Base-by-base conservation (phyloP, 2,797 vertebrate genomes). In the Zenarchopterus dispar region DNA sequence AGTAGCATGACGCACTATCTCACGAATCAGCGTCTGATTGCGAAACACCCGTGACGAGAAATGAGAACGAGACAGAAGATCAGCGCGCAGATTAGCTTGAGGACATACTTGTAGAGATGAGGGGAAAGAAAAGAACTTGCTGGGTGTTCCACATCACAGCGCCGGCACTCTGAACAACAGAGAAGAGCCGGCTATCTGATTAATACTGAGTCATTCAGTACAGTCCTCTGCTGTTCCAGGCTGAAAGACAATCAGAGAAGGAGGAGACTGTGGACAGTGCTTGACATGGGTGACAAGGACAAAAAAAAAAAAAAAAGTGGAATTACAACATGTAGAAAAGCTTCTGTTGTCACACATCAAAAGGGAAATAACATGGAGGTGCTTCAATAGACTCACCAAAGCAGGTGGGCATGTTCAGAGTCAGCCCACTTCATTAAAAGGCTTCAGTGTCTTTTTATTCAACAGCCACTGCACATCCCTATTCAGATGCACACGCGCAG, bases 391-490 rank as follows among this genome's bases (percentile, higher is more conserved):
- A 90, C 75, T 88, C 88, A 84, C 89, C 86, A 92, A 90, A 90
- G 90, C 90, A 93, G 90, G 91, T 91, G 89, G 86, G 88, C 86
- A 88, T 89, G 91, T 90, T 89, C 89, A 45, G 86, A 87, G 91
- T 89, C 86, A 88, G 86, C 83, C 88, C 89, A 90, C 87, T 91
- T 93, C 91, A 93, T 93, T 92, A 92, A 91, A 90, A 92, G 88
- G 75, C 85, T 77, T 87, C 89, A 75, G 84, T 86, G 81, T 80
- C 86, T 91, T 86, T 92, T 89, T 84, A 93, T 88, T 88, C 72
- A 87, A 88, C 84, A 79, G 88, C 90, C 88, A 90, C 92, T 91
- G 89, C 87, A 88, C 85, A 81, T 85, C 88, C 90, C 75, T 39
- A 92, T 93, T 93, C 91, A 90, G 88, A 92, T 90, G 87, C 89